Evolutionary conservation across 1,140 invertebrate species (phyloP).

Genomic region (Caenorhabditis tropicalis): DNA sequence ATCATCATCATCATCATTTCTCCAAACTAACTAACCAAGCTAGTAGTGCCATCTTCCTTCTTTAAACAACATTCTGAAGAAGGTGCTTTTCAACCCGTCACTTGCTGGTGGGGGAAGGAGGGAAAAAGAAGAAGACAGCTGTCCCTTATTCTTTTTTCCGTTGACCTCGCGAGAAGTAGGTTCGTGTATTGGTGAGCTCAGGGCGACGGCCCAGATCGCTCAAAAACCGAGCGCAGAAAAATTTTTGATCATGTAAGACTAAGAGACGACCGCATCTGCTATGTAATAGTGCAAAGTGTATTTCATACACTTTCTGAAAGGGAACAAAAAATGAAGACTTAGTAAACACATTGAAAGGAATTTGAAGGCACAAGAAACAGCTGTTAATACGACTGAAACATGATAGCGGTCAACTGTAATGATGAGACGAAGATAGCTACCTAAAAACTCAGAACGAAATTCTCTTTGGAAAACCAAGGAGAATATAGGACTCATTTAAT

Average conservation of each 20-base stretch:
- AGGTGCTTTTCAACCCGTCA: background rate
- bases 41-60: background rate
- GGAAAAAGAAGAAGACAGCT: background rate
- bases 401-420: constrained; percentile 32
- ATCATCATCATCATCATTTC: background rate
- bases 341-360: background rate
- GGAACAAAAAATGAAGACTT: background rate
- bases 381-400: constrained; percentile 6
- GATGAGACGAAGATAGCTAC: background rate
- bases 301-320: background rate
- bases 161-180: background rate
- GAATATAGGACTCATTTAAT: no score
- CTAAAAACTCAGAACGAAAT: background rate
- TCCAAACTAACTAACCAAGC: background rate
- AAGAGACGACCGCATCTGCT: background rate
- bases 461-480: background rate
- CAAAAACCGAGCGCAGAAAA: background rate
- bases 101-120: no score
- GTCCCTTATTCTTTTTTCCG: background rate
- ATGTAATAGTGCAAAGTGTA: background rate
- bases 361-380: background rate
- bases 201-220: background rate
- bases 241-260: background rate
- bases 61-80: constrained; percentile 6
- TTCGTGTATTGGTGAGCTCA: no score